Percentiles rank a stretch among this genome's conserved stretches.
Conservation (phyloP, 2,797 vertebrate species). For the Falco cherrug region DNA sequence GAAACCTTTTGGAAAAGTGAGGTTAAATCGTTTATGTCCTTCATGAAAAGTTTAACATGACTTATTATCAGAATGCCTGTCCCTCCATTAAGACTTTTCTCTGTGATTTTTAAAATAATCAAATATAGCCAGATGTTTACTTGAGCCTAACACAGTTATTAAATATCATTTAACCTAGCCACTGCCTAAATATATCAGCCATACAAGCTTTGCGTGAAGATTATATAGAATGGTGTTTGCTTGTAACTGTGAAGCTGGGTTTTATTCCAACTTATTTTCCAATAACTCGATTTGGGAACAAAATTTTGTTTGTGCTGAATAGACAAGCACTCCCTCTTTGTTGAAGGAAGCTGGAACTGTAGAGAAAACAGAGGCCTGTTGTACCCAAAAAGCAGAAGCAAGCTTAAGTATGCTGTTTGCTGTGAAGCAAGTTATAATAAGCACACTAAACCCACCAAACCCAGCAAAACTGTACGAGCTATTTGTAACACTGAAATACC, state of each 20-base stretch:
- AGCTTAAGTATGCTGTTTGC: neutral
- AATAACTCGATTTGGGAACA: neutral
- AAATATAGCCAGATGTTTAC: neutral
- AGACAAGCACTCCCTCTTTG: neutral
- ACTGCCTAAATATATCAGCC: neutral
- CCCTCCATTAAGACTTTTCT: neutral
- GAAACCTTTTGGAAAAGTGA: neutral
- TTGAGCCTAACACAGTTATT: neutral
- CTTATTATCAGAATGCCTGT: neutral
- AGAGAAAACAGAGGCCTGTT: neutral
- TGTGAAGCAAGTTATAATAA: neutral
- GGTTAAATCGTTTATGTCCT: neutral
- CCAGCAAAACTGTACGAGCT: neutral
- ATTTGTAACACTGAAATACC: neutral
- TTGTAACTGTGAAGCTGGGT: neutral
- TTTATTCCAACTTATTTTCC: neutral
- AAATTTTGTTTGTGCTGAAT: neutral
- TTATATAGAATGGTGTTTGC: neutral
- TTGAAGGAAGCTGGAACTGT: neutral
- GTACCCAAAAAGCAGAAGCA: neutral
- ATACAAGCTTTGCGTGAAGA: neutral
- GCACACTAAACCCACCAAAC: neutral
- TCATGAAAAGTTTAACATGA: neutral
- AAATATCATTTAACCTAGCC: neutral
- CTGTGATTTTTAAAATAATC: neutral